phyloP scores from a whole-genome alignment of 2,888 invertebrate genomes.

The Boloria selene region DNA sequence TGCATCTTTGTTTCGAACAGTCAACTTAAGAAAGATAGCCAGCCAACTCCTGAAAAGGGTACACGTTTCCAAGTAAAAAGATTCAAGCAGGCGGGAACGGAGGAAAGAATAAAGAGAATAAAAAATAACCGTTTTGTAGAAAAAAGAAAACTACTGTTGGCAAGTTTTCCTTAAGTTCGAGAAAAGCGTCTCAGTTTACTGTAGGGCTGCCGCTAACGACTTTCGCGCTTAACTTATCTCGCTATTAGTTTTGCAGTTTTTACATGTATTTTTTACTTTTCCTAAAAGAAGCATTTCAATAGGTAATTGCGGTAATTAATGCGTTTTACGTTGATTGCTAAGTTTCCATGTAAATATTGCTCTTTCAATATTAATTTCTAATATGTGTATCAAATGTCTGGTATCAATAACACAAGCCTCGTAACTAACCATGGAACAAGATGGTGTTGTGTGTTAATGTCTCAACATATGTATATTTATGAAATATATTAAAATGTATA shows the following conservation, averaged over 20 bases:
- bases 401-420: no score
- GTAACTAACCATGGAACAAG: no score
- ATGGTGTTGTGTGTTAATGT: no score
- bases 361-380: no score
- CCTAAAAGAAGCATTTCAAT: not conserved
- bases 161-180: constrained; percentile 73
- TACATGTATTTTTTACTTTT: not conserved
- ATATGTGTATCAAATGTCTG: no score
- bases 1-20: constrained; percentile 55
- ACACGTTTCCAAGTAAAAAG: constrained; percentile 78
- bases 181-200: constrained; percentile 49
- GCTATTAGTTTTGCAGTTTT: constrained; percentile 5
- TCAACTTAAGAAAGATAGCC: constrained; percentile 80
- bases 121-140: constrained; percentile 59
- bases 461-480: no score
- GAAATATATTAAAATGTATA: no score
- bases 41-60: constrained; percentile 79
- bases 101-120: constrained; percentile 46
- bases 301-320: no score
- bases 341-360: no score
- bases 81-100: constrained; percentile 59
- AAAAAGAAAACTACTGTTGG: constrained; percentile 73
- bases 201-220: constrained; percentile 57
- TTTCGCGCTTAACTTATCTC: constrained; percentile 40
- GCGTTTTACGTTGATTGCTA: no score